A percentile compares a stretch with the other conserved stretches of the same genome.
phyloP scores from a whole-genome alignment of 2,797 vertebrate species.

The Rhabdomys pumilio region DNA sequence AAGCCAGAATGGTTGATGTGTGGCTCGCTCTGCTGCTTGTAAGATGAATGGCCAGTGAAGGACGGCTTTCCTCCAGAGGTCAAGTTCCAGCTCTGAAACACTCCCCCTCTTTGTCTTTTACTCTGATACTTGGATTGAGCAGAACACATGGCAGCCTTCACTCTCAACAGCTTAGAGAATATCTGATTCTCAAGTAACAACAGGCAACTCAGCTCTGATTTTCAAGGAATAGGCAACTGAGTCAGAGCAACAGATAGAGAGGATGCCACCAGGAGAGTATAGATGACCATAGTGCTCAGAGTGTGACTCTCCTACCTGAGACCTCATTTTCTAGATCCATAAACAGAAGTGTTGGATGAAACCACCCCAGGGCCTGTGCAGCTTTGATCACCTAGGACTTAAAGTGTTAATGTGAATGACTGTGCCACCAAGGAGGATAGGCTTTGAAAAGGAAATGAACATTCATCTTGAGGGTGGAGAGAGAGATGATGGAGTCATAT shows the following conservation, averaged over 20 bases:
- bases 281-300: rapidly evolving
- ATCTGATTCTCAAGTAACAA: background rate
- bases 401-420: background rate
- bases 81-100: rapidly evolving
- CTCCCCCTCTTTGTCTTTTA: background rate
- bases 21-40: rapidly evolving
- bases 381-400: background rate
- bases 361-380: rapidly evolving
- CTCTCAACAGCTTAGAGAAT: rapidly evolving
- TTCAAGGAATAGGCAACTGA: rapidly evolving
- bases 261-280: rapidly evolving
- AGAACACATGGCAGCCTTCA: rapidly evolving
- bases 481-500: background rate
- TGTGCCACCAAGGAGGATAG: rapidly evolving
- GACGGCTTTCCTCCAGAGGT: rapidly evolving
- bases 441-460: background rate
- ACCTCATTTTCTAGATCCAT: background rate
- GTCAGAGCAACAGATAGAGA: rapidly evolving
- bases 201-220: rapidly evolving
- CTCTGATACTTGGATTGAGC: too few species aligned
- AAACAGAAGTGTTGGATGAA: rapidly evolving
- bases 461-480: background rate
- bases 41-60: rapidly evolving
- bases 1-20: background rate
- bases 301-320: rapidly evolving